Conservation (phyloP, 2,113 vertebrate species). For the Phrynosoma blainvillii region DNA sequence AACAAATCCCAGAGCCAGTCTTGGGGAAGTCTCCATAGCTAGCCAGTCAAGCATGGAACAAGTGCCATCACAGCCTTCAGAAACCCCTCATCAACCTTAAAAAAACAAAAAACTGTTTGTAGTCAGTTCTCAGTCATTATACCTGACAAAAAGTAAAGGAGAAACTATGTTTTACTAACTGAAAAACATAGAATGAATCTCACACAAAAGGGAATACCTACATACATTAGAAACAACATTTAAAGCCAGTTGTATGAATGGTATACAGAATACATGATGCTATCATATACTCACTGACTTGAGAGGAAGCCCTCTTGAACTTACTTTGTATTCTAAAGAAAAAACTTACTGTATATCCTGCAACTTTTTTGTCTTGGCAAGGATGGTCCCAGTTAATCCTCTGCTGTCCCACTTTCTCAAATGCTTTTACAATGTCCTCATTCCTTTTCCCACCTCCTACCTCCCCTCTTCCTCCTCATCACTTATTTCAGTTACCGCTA, state of each 20-base stretch:
- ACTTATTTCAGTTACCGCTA: too few relatives aligned
- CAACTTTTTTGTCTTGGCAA: too few relatives aligned
- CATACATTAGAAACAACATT: neutral
- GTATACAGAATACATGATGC: neutral
- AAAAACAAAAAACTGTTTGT: neutral
- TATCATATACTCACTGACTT: neutral
- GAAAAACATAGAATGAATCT: neutral
- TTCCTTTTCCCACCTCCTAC: too few relatives aligned
- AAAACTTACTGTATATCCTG: too few relatives aligned
- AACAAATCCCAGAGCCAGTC: neutral
- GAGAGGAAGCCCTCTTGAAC: neutral
- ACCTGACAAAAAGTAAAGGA: neutral
- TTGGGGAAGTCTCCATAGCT: neutral
- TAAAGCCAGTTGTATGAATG: neutral
- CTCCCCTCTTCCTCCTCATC: too few relatives aligned
- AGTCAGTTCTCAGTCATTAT: neutral
- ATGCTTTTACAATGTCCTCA: too few relatives aligned
- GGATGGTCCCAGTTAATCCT: too few relatives aligned
- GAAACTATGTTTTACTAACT: neutral
- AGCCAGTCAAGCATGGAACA: neutral
- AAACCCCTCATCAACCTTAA: neutral
- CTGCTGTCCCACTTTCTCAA: too few relatives aligned
- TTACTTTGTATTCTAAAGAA: neutral
- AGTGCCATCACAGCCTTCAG: neutral
- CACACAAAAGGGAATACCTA: neutral